Evolutionary conservation across 2,113 vertebrate species (phyloP).

Genomic region (Dermatemys mawii): DNA sequence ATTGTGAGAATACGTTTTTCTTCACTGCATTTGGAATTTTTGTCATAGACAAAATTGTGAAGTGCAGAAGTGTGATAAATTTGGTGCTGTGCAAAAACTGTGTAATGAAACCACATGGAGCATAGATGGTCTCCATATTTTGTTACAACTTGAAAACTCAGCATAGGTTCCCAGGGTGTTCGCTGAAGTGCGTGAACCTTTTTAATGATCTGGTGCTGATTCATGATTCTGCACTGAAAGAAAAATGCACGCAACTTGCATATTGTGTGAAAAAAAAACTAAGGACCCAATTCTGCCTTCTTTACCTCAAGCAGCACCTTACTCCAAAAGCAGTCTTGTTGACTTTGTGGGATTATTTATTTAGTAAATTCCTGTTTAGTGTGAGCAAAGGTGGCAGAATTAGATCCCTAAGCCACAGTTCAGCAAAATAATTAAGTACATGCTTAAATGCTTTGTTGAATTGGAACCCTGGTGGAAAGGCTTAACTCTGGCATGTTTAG

Average conservation of each 20-base stretch:
- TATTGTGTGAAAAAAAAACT: neutral
- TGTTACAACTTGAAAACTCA: neutral
- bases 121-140: neutral
- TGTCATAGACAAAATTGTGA: neutral
- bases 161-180: neutral
- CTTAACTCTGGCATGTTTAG: neutral
- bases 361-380: neutral
- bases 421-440: neutral
- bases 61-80: neutral
- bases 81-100: neutral
- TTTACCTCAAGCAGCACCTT: neutral
- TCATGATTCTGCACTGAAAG: rapidly evolving
- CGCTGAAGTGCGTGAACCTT: neutral
- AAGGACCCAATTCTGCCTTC: neutral
- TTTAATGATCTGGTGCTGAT: neutral
- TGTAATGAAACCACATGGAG: neutral
- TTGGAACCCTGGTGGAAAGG: neutral
- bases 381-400: neutral
- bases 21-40: neutral
- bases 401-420: neutral
- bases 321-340: neutral
- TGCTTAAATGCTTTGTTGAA: neutral
- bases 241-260: neutral
- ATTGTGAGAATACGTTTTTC: neutral
- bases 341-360: neutral